A percentile compares a stretch with the other conserved stretches of the same genome.
Conservation (phyloP, 2,888 invertebrate species). For the Drosophila niveifrons region DNA sequence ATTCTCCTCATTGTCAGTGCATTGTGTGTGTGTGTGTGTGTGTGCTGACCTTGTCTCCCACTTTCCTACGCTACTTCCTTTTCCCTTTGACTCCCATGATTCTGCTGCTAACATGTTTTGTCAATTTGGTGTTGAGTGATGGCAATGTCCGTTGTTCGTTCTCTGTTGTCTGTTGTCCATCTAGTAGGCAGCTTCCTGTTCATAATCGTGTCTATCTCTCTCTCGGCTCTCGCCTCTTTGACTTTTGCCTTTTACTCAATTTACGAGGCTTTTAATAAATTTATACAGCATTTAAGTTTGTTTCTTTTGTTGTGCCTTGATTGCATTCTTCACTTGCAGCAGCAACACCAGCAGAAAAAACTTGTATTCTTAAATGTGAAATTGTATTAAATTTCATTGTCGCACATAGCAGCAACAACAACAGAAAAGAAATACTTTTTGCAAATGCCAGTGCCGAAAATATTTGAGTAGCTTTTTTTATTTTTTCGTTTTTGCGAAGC, state of each 20-base stretch:
- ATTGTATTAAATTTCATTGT: constrained; percentile 1
- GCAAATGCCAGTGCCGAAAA: constrained; percentile 16
- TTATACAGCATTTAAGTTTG: constrained; percentile 32
- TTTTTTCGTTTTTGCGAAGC: background rate
- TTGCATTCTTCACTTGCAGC: constrained; percentile 23
- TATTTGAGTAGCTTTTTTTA: constrained; percentile 15
- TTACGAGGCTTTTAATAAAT: constrained; percentile 49
- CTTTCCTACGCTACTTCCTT: background rate
- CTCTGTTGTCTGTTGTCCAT: constrained; percentile 31
- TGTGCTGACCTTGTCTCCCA: constrained; percentile 60
- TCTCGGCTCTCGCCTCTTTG: constrained; percentile 26
- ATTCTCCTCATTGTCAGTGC: constrained; percentile 36
- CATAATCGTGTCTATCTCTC: constrained; percentile 19
- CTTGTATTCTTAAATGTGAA: background rate
- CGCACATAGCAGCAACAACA: background rate
- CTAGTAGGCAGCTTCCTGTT: constrained; percentile 26
- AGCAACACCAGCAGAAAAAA: background rate
- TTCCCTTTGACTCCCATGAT: background rate
- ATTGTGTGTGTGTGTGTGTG: constrained; percentile 38
- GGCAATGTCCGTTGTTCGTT: constrained; percentile 41
- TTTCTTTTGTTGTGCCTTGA: constrained; percentile 16
- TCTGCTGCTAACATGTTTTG: constrained; percentile 59
- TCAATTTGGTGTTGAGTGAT: constrained; percentile 72
- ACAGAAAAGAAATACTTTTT: constrained; percentile 9
- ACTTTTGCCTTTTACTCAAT: constrained; percentile 35